These are phyloP conservation scores for Plebejus anna DNA, from an alignment of 2,888 invertebrate genomes.

Conservation along the genomic window DNA sequence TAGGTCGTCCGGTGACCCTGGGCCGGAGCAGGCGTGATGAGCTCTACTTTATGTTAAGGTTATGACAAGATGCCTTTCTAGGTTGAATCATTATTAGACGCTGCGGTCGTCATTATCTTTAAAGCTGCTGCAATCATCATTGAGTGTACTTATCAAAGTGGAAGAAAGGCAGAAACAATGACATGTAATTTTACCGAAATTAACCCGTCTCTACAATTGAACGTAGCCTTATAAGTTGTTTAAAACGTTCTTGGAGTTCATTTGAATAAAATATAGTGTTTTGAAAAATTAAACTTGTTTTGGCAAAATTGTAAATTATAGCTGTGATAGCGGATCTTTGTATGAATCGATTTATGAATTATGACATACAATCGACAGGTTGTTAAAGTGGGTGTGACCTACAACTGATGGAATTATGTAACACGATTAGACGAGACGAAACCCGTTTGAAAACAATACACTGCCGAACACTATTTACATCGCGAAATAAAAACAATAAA, in stretches of 20 bases:
- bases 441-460: constrained; percentile 1
- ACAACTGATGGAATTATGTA: constrained; percentile 14
- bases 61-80: constrained; percentile 33
- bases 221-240: neutral
- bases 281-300: neutral
- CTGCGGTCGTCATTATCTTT: constrained; percentile 5
- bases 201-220: neutral
- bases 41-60: constrained; percentile 51
- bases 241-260: neutral
- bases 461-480: neutral
- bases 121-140: neutral
- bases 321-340: neutral
- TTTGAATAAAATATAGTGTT: neutral
- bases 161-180: neutral
- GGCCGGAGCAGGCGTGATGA: constrained; percentile 47
- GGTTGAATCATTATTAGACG: neutral
- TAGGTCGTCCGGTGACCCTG: constrained; percentile 29
- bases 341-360: neutral
- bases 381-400: constrained; percentile 7
- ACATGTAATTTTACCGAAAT: neutral
- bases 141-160: neutral
- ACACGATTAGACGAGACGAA: constrained; percentile 11
- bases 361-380: constrained; percentile 6
- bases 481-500: neutral
- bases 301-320: neutral